Percentiles rank a stretch among this genome's conserved stretches.
Conservation (phyloP, 2,888 invertebrate genomes). For the Vandiemenella viatica region DNA sequence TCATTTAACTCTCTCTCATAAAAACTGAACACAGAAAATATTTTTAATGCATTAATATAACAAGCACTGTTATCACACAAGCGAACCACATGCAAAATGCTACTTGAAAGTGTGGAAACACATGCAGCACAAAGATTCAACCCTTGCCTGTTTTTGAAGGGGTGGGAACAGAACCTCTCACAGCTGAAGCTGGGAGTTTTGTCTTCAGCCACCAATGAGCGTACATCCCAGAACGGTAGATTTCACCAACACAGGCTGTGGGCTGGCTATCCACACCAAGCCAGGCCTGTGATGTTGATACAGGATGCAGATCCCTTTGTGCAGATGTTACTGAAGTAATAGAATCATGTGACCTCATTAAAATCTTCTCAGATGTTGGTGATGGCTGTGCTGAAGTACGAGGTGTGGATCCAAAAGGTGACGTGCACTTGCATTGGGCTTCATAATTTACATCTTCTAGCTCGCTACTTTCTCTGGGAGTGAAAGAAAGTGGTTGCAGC, state of each 20-base stretch:
- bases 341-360: slow-evolving; percentile 36
- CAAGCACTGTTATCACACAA: too few species aligned
- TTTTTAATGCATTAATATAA: too few species aligned
- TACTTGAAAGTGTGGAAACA: too few species aligned
- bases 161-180: slow-evolving; percentile 20
- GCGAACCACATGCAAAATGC: too few species aligned
- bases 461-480: slow-evolving; percentile 8
- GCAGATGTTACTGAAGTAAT: slow-evolving; percentile 37
- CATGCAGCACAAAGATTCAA: too few species aligned
- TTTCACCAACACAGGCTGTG: slow-evolving; percentile 25
- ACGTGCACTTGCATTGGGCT: slow-evolving; percentile 54
- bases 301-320: slow-evolving; percentile 27
- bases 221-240: slow-evolving; percentile 71
- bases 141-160: slow-evolving; percentile 36
- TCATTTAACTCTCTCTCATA: too few species aligned
- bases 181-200: slow-evolving; percentile 43
- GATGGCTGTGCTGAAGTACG: slow-evolving; percentile 46
- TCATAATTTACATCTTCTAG: slow-evolving; percentile 39
- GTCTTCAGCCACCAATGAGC: slow-evolving; percentile 91
- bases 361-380: slow-evolving; percentile 38
- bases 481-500: slow-evolving; percentile 2
- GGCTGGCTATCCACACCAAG: neutral
- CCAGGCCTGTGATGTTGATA: slow-evolving; percentile 30
- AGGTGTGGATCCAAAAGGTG: slow-evolving; percentile 57
- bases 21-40: too few species aligned